Base-by-base conservation (phyloP, 2,113 vertebrate species). In the Cercopithecus mona region DNA sequence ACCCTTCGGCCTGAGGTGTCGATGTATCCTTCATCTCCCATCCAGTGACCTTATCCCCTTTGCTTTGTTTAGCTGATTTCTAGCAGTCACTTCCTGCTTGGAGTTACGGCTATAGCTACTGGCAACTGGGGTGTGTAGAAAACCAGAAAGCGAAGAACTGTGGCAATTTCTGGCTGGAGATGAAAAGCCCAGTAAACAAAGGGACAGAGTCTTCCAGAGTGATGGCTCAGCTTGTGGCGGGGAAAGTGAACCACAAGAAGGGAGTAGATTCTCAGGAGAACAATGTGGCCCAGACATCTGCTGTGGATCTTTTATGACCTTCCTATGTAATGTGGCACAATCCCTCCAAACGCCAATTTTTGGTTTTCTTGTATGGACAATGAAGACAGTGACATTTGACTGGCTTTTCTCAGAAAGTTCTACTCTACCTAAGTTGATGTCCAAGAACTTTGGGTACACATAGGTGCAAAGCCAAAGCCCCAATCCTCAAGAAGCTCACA, bases 271-370 rank as follows among this genome's bases (percentile, higher is more conserved):
- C 84, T 92, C 50, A 4, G 50, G 50, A 35, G 95, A 43, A 10
- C 55, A 13, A 2, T 4, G 45, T n/a, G 84, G 20, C 52, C 22
- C 18, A 6, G 20, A 59, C 18, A 12, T 4, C 68, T 1, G 0
- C 1, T 5, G 45, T 0, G 3, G 55, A 30, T 43, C 52, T 52
- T 27, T 14, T 17, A 0, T 35, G 22, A 14, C 6, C 20, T 55
- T 85, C 43, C 45, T 3, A 0, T 8, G 25, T 18, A 23, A 79
- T 0, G 38, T 1, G 27, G 78, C 8, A 73, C 30, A 32, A 22
- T 17, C 27, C 13, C n/a, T 72, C 73, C 35, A 23, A 7, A 43
- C 1, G 13, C 3, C 8, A 4, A 0, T 8, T 4, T 30, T 13
- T 25, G 27, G 25, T 6, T 22, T 68, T 66, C 52, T 22, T 10